A percentile compares a stretch with the other conserved stretches of the same genome.
Evolutionary conservation across 2,888 invertebrate genomes (phyloP).

Genomic region (Himalopsyche japonica): DNA sequence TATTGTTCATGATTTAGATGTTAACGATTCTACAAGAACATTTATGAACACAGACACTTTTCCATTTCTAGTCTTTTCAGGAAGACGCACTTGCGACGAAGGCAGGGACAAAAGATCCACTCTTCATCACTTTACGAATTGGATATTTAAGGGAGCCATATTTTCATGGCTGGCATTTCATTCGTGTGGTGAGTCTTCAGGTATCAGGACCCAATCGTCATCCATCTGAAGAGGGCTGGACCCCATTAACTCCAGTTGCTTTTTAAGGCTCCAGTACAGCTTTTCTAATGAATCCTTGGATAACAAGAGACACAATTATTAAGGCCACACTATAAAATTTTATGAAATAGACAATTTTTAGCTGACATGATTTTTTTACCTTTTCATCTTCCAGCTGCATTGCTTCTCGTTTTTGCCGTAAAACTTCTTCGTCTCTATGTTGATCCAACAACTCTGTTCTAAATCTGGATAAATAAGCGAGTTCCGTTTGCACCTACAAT

Average conservation of each 20-base stretch:
- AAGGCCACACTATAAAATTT: background rate
- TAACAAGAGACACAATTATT: conserved; percentile 10
- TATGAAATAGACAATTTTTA: background rate
- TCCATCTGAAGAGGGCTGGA: conserved; percentile 47
- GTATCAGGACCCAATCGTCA: conserved; percentile 60
- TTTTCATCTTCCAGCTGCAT: conserved; percentile 71
- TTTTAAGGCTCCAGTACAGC: conserved; percentile 67
- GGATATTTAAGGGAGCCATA: background rate
- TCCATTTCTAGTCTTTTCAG: background rate
- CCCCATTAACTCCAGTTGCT: conserved; percentile 62
- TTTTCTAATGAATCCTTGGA: conserved; percentile 69
- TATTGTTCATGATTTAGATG: background rate
- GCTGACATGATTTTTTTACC: conserved; percentile 50
- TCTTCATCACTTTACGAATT: background rate
- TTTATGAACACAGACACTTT: conserved; percentile 1
- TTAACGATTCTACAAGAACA: background rate
- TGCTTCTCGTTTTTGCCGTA: conserved; percentile 66
- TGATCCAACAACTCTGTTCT: conserved; percentile 74
- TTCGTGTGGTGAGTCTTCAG: conserved; percentile 55
- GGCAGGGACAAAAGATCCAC: background rate
- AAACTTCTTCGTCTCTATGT: conserved; percentile 62
- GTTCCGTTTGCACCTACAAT: conserved; percentile 75
- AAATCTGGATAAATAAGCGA: conserved; percentile 78
- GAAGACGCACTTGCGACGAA: conserved; percentile 1
- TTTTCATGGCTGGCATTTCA: conserved; percentile 44